Conservation (phyloP, 1,140 invertebrate species). For the Pseudomyrmex sp. region DNA sequence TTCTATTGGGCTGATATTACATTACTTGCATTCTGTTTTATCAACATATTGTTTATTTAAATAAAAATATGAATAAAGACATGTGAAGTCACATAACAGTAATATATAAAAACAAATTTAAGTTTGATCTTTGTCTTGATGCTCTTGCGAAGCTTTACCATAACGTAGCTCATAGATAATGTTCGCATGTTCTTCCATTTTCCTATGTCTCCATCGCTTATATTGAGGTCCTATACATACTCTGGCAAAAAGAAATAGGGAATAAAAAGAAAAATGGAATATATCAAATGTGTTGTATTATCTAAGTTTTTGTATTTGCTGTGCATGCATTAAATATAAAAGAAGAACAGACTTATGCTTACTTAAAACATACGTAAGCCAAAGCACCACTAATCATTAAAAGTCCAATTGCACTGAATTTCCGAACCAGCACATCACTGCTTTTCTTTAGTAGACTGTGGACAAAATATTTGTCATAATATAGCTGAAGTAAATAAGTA, state of each 20-base stretch:
- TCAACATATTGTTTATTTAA: slow-evolving; percentile 32
- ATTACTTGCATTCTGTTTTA: slow-evolving; percentile 29
- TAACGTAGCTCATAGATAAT: slow-evolving; percentile 38
- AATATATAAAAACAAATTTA: not conserved
- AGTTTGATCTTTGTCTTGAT: not conserved
- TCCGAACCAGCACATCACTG: not conserved
- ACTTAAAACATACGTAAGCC: not conserved
- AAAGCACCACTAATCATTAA: not conserved
- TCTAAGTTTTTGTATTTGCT: not conserved
- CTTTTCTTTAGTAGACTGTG: not conserved
- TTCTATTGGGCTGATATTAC: slow-evolving; percentile 35
- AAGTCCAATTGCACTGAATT: not conserved
- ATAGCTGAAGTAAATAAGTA: not conserved
- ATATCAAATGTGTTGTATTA: not conserved
- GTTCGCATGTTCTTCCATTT: slow-evolving; percentile 23
- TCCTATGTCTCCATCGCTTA: rapidly evolving
- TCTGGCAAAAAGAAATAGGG: slow-evolving; percentile 10
- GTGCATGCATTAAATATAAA: not conserved
- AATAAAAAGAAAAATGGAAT: not conserved
- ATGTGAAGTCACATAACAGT: not conserved
- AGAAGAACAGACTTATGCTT: not conserved
- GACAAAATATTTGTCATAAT: slow-evolving; percentile 3
- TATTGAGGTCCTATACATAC: not conserved
- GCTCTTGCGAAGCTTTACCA: not conserved
- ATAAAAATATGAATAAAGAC: slow-evolving; percentile 21